Conservation (phyloP, 1,140 invertebrate species). For the Battus philenor region DNA sequence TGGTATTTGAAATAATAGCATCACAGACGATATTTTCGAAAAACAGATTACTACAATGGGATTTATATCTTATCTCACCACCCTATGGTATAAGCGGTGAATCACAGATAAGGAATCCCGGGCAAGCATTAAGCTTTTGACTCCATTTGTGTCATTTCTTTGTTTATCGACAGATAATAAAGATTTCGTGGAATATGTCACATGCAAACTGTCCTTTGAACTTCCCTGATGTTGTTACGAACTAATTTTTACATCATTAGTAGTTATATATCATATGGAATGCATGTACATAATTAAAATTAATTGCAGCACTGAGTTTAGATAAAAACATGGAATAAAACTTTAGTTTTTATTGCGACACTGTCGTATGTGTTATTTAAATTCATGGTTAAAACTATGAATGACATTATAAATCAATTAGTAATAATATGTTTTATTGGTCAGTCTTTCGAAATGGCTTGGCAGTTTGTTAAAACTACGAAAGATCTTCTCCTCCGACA, state of each 20-base stretch:
- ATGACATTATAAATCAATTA: too few relatives aligned
- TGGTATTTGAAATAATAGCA: constrained; percentile 47
- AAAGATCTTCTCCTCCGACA: too few relatives aligned
- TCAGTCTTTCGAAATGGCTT: too few relatives aligned
- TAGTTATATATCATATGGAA: neutral
- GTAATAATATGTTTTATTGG: too few relatives aligned
- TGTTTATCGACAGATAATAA: neutral
- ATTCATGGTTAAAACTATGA: too few relatives aligned
- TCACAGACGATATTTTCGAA: constrained; percentile 30
- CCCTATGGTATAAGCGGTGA: neutral
- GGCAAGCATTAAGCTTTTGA: neutral
- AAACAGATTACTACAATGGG: constrained; percentile 34
- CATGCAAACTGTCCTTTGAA: constrained; percentile 3
- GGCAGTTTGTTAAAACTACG: too few relatives aligned
- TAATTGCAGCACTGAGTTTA: too few relatives aligned
- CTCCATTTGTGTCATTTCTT: neutral
- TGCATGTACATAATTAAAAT: neutral
- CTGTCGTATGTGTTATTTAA: too few relatives aligned
- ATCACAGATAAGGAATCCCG: constrained; percentile 1
- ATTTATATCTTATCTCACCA: constrained; percentile 25
- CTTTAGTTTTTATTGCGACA: too few relatives aligned
- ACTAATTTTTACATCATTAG: neutral
- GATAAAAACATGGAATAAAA: too few relatives aligned
- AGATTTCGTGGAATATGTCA: neutral
- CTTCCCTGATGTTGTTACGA: neutral